phyloP scores from a whole-genome alignment of 2,888 invertebrate genomes.

The Philopedon plagiatum region DNA sequence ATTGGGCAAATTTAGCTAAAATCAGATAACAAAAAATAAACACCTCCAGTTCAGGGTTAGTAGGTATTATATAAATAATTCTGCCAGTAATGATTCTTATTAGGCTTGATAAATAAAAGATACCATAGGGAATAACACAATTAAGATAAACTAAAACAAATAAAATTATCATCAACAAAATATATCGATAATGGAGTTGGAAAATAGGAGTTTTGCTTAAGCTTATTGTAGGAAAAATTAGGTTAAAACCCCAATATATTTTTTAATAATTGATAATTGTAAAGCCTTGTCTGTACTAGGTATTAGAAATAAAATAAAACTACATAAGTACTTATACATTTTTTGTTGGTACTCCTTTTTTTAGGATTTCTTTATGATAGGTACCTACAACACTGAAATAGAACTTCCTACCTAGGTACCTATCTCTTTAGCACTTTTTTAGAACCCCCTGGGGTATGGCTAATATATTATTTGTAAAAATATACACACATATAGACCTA shows the following conservation, averaged over 20 bases:
- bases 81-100: constrained; percentile 15
- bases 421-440: too few relatives aligned
- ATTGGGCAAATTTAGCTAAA: neutral
- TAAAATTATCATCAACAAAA: constrained; percentile 26
- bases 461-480: too few relatives aligned
- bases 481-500: too few relatives aligned
- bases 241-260: neutral
- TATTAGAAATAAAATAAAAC: too few relatives aligned
- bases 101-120: constrained; percentile 23
- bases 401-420: too few relatives aligned
- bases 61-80: constrained; percentile 27
- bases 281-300: too few relatives aligned
- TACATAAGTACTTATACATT: too few relatives aligned
- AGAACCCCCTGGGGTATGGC: too few relatives aligned
- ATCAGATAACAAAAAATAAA: constrained; percentile 2
- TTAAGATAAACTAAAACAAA: constrained; percentile 31
- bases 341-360: too few relatives aligned
- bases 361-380: too few relatives aligned
- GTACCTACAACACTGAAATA: too few relatives aligned
- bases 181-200: constrained; percentile 8
- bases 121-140: constrained; percentile 19
- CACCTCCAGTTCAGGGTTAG: constrained; percentile 1
- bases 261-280: too few relatives aligned
- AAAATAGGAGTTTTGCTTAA: constrained; percentile 8
- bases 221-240: neutral